Evolutionary conservation across 1,140 invertebrate species (phyloP).

Genomic region (Drosophila yakuba): DNA sequence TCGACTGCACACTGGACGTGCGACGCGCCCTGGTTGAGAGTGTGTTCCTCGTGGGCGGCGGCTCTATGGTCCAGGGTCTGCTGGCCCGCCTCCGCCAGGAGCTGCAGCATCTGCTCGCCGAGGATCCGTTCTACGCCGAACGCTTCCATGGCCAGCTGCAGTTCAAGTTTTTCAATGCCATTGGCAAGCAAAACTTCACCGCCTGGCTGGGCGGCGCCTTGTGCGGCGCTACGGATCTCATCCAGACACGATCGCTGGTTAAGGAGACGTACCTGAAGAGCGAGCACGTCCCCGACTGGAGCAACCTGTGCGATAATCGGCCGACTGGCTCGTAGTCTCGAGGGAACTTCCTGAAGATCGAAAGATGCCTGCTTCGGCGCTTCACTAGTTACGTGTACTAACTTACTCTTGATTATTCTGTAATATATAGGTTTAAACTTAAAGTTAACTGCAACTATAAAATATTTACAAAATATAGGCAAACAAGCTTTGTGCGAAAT

Average conservation of each 20-base stretch:
- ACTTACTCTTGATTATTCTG: slow-evolving; percentile 4
- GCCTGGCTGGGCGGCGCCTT: slow-evolving; percentile 95
- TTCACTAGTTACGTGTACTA: slow-evolving; percentile 11
- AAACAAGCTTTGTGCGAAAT: background rate
- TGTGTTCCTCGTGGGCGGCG: slow-evolving; percentile 94
- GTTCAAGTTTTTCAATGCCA: slow-evolving; percentile 90
- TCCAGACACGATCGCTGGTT: slow-evolving; percentile 89
- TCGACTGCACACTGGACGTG: slow-evolving; percentile 92
- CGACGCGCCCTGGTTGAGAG: slow-evolving; percentile 91
- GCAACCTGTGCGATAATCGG: slow-evolving; percentile 89
- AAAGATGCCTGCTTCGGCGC: background rate
- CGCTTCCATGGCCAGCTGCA: slow-evolving; percentile 86
- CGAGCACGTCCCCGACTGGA: slow-evolving; percentile 92
- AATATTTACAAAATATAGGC: background rate
- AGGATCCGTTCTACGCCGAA: slow-evolving; percentile 88
- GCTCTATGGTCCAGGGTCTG: slow-evolving; percentile 92
- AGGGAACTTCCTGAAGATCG: background rate
- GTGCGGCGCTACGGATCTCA: slow-evolving; percentile 92
- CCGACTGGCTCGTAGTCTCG: slow-evolving; percentile 49
- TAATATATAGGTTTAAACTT: background rate
- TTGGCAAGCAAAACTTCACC: slow-evolving; percentile 93
- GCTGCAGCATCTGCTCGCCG: slow-evolving; percentile 87
- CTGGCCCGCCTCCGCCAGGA: slow-evolving; percentile 90
- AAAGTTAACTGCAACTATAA: slow-evolving; percentile 4
- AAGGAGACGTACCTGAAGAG: slow-evolving; percentile 91